Base-by-base conservation (phyloP, 2,113 vertebrate genomes). In the Mustela lutreola region DNA sequence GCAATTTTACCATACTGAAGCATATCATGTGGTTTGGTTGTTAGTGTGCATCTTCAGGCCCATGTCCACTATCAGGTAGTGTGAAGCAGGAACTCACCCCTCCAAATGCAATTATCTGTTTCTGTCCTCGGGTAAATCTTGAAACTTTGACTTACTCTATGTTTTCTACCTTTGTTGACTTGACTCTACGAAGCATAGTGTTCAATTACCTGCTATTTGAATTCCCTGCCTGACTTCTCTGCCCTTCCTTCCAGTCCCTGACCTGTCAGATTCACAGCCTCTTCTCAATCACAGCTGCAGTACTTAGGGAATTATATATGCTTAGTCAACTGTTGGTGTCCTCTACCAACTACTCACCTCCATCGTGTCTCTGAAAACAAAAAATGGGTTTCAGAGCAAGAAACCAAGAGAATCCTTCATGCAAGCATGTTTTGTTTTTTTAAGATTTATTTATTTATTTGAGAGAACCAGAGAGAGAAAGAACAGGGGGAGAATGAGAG, bases 351-450 rank as follows among this genome's bases (percentile, higher is more conserved):
- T 4, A 24, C 11, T 7, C 62, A 48, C 5, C 1, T 22, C 53
- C 56, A 26, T 48, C 33, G 7, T 33, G 9, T 60, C 87, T n/a
- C 53, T 65, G 36, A 16, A 7, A 53, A n/a, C 22, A 33, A 11
- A 60, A 45, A 80, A 76, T 15, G 18, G 8, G 22, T 2, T 73
- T 84, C 36, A 89, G 18, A 22, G 7, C 22, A 56, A 50, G 22
- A 92, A 65, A 71, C 16, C 24, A 93, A 85, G 31, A 84, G 48
- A 85, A 28, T 4, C 39, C 15, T 89, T 97, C 73, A 73, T 67
- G 16, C 0, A 78, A 78, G 14, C 16, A 53, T n/a, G 7, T 67
- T 67, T 67, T 33, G 14, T 53, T 67, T 67, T 33, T 33, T 67
- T 67, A 67, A 16, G 31, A 33, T 67, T 67, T 67, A 67, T 33